phyloP scores from a whole-genome alignment of 1,140 invertebrate genomes.

The Brachionus koreanus region DNA sequence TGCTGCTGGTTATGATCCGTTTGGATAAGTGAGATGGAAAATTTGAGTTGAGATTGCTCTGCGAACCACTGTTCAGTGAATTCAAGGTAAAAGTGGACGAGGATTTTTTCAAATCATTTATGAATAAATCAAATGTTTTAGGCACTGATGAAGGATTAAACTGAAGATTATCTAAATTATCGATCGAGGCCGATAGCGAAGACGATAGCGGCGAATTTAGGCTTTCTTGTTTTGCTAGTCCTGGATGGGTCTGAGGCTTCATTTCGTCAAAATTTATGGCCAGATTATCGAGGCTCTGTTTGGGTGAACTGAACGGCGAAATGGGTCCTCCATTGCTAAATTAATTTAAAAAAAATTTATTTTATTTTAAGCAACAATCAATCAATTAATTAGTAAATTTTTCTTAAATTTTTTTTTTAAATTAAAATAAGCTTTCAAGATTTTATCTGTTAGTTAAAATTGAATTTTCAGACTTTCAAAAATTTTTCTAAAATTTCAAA shows the following conservation, averaged over 20 bases:
- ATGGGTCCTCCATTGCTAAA: not conserved
- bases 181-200: not conserved
- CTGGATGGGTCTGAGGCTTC: not conserved
- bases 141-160: constrained; percentile 33
- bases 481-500: no score
- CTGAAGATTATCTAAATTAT: constrained; percentile 16
- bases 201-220: not conserved
- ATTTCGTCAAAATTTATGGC: not conserved
- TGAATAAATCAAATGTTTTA: constrained; percentile 37
- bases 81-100: constrained; percentile 16
- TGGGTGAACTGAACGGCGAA: not conserved
- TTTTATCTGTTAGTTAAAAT: no score
- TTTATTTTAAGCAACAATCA: no score
- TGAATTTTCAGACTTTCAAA: no score
- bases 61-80: not conserved
- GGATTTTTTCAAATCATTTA: constrained; percentile 37
- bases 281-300: not conserved
- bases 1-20: constrained; percentile 38
- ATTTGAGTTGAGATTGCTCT: not conserved
- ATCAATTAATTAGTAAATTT: no score
- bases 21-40: not conserved
- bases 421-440: no score
- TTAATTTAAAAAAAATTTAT: not conserved
- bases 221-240: not conserved
- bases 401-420: no score